Evolutionary conservation across 2,113 vertebrate species (phyloP), one percentile per base, ranked within the genome.

Genomic region (Motacilla alba): DNA sequence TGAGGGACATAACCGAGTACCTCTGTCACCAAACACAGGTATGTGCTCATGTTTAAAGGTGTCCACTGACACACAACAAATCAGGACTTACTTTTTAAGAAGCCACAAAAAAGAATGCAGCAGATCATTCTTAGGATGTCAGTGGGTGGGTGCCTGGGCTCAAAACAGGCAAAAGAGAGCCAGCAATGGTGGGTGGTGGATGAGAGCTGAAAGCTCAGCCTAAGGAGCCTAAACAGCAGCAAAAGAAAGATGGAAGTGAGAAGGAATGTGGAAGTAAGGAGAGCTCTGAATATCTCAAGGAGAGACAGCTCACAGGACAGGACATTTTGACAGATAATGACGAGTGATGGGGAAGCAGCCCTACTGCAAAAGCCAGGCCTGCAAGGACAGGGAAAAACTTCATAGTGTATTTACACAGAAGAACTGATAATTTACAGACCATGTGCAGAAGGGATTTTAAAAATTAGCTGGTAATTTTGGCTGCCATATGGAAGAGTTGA

Each of bases 1-100:
- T 64, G 1, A 3, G 26, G 31, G 37, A 56, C 35, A n/a, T 3
- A 43, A 66, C 3, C 0, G 0, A 79, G 59, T 17, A 43, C 17
- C 18, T 43, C 78, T 50, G 63, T 0, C 3, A 58, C 30, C 63
- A 49, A 66, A 43, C 0, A 0, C 0, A 9, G 27, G 13, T 53
- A 24, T 0, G 1, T 19, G 52, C 15, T 27, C 23, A 2, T 15
- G 27, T 58, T 59, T 41, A 58, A 67, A 63, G 24, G 13, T 41
- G 18, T n/a, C 15, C 39, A 73, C 41, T 2, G 3, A 64, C 17
- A 69, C 7, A 22, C 18, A 76, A 11, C 16, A 37, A 9, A 73
- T 20, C 1, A 15, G 28, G 16, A 41, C 22, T 46, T 87, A 35
- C 18, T 58, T 50, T 49, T 28, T 7, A 47, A n/a, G 27, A 67